Evolutionary conservation across 2,888 invertebrate genomes (phyloP).

Genomic region (Ophioninae sp.): DNA sequence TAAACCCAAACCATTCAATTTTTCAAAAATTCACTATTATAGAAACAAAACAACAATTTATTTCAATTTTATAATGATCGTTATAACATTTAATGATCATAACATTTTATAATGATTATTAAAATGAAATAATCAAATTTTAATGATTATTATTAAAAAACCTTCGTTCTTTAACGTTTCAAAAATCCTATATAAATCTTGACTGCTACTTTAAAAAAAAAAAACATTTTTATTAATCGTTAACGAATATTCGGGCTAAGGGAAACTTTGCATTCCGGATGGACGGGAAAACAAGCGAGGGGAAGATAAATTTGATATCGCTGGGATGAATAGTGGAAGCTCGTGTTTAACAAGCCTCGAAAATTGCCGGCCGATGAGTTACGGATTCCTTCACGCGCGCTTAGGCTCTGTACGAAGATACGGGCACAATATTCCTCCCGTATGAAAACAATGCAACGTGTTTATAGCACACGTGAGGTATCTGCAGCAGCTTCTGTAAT

Average conservation of each 20-base stretch:
- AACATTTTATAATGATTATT: too few species aligned
- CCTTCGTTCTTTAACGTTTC: neutral
- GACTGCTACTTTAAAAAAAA: neutral
- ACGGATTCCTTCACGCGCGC: conserved; percentile 38
- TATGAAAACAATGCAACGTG: conserved; percentile 46
- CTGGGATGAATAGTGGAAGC: conserved; percentile 8
- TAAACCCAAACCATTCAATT: too few species aligned
- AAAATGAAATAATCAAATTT: too few species aligned
- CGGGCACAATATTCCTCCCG: neutral
- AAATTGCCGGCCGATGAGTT: conserved; percentile 42
- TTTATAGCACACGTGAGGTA: conserved; percentile 34
- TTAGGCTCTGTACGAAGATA: neutral
- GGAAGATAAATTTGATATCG: conserved; percentile 8
- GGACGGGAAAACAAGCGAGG: neutral
- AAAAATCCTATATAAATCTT: neutral
- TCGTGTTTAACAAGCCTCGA: conserved; percentile 42
- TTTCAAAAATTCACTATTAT: too few species aligned
- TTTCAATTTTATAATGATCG: too few species aligned
- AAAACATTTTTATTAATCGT: neutral
- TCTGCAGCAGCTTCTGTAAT: conserved; percentile 25
- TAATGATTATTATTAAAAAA: neutral
- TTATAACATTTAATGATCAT: too few species aligned
- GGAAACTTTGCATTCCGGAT: neutral
- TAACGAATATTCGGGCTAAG: too few species aligned
- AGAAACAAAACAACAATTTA: too few species aligned